A percentile compares a stretch with the other conserved stretches of the same genome.
phyloP scores from a whole-genome alignment of 2,797 vertebrate species.

The Clarias platycephalus region DNA sequence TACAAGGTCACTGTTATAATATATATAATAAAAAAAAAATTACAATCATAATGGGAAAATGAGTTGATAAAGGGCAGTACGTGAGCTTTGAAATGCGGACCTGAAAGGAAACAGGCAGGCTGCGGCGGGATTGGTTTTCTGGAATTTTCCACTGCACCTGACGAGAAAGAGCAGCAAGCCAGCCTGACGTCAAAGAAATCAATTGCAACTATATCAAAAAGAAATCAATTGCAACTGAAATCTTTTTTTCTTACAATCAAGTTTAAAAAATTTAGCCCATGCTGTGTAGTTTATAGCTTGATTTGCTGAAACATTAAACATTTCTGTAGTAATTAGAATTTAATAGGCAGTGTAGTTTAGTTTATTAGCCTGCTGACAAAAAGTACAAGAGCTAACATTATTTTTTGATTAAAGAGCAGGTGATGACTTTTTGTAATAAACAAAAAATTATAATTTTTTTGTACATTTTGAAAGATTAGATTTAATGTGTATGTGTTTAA shows the following conservation, averaged over 20 bases:
- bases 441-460: not conserved
- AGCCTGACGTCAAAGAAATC: not conserved
- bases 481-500: not conserved
- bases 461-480: not conserved
- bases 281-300: not conserved
- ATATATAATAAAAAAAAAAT: not conserved
- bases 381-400: not conserved
- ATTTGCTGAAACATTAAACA: not conserved
- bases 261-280: not conserved
- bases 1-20: not conserved
- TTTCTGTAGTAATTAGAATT: not conserved
- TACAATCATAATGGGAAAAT: no score
- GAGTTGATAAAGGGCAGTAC: not conserved
- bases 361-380: constrained; percentile 1
- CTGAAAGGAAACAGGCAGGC: not conserved
- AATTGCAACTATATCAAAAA: not conserved
- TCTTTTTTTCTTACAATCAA: not conserved
- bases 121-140: not conserved
- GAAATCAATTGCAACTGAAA: not conserved
- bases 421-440: not conserved
- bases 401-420: not conserved
- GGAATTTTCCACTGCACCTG: constrained; percentile 1
- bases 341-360: not conserved
- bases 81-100: not conserved
- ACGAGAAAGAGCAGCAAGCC: not conserved